phyloP scores from a whole-genome alignment of 1,140 invertebrate species.

The Eubasilissa regina region DNA sequence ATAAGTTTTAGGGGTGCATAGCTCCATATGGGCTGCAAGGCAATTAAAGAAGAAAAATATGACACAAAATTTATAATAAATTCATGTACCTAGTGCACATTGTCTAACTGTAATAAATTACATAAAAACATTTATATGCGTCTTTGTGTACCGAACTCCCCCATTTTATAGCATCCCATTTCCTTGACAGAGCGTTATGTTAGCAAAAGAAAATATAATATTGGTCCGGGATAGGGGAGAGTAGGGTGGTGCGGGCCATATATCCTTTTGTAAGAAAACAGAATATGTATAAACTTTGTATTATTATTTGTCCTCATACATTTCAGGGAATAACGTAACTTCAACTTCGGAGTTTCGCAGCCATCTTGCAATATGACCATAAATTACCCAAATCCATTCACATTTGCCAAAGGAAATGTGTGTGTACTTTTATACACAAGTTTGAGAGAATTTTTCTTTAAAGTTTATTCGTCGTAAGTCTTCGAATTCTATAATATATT shows the following conservation, averaged over 20 bases:
- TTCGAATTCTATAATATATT: no score
- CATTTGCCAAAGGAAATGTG: constrained; percentile 2
- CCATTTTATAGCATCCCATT: constrained; percentile 57
- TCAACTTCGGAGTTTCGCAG: constrained; percentile 15
- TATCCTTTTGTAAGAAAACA: constrained; percentile 52
- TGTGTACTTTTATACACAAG: no score
- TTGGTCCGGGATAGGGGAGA: constrained; percentile 47
- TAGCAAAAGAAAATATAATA: constrained; percentile 58
- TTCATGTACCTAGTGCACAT: no score
- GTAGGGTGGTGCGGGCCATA: constrained; percentile 43
- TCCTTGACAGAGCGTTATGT: constrained; percentile 58
- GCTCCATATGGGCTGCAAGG: no score
- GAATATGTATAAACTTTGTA: constrained; percentile 47
- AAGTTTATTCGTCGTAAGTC: no score
- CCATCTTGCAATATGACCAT: constrained; percentile 34
- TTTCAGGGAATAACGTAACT: constrained; percentile 15
- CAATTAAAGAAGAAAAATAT: no score
- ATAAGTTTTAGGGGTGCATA: no score
- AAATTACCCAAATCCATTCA: constrained; percentile 37
- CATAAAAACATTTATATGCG: no score
- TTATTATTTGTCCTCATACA: constrained; percentile 18
- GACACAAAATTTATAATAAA: no score
- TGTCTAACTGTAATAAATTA: no score
- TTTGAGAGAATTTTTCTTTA: no score
- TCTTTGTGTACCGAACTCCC: not conserved